Evolutionary conservation across 2,888 invertebrate genomes (phyloP), one percentile per base, ranked within the genome.

Genomic region (Scotopteryx bipunctaria): DNA sequence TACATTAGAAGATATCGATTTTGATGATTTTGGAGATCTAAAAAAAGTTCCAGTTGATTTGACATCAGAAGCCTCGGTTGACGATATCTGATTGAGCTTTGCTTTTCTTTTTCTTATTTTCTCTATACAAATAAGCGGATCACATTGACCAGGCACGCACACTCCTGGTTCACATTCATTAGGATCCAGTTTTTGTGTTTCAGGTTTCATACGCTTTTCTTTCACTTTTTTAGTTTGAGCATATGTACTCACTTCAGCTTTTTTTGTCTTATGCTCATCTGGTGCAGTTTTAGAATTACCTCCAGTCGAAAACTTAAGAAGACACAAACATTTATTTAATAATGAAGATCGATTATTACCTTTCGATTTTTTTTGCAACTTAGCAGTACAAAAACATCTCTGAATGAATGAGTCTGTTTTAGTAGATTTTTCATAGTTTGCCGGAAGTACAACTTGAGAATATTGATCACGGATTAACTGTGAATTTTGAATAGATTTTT

Each of bases 351-450:
- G 11, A 13, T 4, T 21, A 2, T 43, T n/a, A 1, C 2, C 1
- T 27, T 46, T 31, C 21, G 15, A 16, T 45, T 48, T 9, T 2
- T 55, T 57, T 16, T 66, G 64, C 19, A 75, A 60, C 40, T 70
- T 70, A 4, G 66, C 54, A 6, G 75, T 71, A 49, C 68, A 73
- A 42, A 74, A 77, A 66, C 80, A 76, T 54, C 75, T 61, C 57
- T 71, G 67, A 37, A 68, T 35, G 23, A 15, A 52, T 15, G 29
- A 33, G 5, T 13, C 16, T 19, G 21, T 51, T 46, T 48, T 37
- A 60, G 49, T 49, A 8, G 13, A 50, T 62, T 48, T 55, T 50
- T 53, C 37, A 64, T 57, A 9, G 2, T 14, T 5, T 16, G 14
- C 32, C 17, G 37, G 32, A 32, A 32, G 13, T 40, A 63, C 48